A percentile compares a stretch with the other conserved stretches of the same genome.
phyloP scores from a whole-genome alignment of 2,797 vertebrate species.

The Stomatorhinus walkeri region DNA sequence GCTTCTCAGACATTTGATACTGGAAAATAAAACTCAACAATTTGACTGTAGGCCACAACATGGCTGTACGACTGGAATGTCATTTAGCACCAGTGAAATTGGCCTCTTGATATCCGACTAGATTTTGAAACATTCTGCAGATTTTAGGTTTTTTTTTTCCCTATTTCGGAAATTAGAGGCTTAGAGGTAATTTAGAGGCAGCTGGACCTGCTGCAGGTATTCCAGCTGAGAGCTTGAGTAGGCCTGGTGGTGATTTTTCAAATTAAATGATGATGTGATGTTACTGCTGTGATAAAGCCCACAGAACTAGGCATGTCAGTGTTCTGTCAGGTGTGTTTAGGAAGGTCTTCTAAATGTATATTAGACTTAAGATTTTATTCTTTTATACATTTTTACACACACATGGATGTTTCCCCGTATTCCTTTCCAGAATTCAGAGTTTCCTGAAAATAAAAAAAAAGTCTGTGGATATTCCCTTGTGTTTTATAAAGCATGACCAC shows the following conservation, averaged over 20 bases:
- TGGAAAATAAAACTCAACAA: not conserved
- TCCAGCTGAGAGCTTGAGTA: not conserved
- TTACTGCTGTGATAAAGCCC: not conserved
- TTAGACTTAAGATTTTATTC: conserved; percentile 2
- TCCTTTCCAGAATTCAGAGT: not conserved
- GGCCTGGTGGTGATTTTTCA: not conserved
- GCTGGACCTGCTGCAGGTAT: not conserved
- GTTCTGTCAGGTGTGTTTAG: not conserved
- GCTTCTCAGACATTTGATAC: not conserved
- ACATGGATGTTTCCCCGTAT: not conserved
- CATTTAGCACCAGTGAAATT: not conserved
- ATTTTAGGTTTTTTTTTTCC: not conserved
- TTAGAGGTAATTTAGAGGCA: not conserved
- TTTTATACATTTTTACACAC: not conserved
- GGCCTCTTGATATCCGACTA: not conserved
- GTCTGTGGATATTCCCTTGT: not conserved
- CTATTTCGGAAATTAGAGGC: not conserved
- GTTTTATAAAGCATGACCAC: not conserved
- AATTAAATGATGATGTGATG: not conserved
- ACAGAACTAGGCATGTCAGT: not conserved
- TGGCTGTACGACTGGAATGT: not conserved
- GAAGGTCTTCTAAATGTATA: not conserved
- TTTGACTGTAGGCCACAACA: not conserved
- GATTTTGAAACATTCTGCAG: not conserved
- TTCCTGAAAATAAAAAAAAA: not conserved